Evolutionary conservation across 2,888 invertebrate genomes (phyloP), one percentile per base, ranked within the genome.

Genomic region (Drosophila ustulata): DNA sequence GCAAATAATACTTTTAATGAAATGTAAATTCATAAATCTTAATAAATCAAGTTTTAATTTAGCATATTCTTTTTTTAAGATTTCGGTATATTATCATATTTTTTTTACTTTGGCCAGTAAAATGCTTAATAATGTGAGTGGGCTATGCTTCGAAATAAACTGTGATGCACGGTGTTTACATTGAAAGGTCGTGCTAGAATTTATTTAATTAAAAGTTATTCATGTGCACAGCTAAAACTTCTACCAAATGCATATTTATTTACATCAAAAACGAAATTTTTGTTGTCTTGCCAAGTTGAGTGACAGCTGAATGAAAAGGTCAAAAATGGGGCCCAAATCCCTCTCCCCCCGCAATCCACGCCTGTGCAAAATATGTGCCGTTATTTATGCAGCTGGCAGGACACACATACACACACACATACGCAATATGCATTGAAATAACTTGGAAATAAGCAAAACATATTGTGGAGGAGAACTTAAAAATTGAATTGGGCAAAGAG

Each of bases 351-450:
- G 0, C 26, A 69, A 30, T 57, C 49, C 65, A 56, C 59, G 43
- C 56, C 64, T 65, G 46, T 37, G 50, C 46, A 43, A 9, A 32
- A 61, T 66, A 41, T 32, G n/a, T 23, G 23, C 25, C 41, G 47
- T 64, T 81, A 76, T 73, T 85, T 69, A 67, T 50, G 52, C 71
- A 85, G 66, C 58, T 76, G 73, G 46, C 47, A 61, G 70, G 59
- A 71, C 51, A 59, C 49, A 32, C 41, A 32, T 13, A 58, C n/a
- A 43, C 23, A 28, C 43, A 46, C 49, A 45, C 25, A 43, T 30
- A 50, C 25, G 46, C 9, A 49, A 13, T 23, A 18, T 43, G 47
- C 13, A 52, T 62, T 7, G 5, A 6, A 6, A 30, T 6, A 30
- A 6, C 6, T 30, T 18, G 37, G 13, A 39, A 30, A 45, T 39